A percentile compares a stretch with the other conserved stretches of the same genome.
Evolutionary conservation across 2,888 invertebrate genomes (phyloP).

Genomic region (Fissipunctia ypsillon): DNA sequence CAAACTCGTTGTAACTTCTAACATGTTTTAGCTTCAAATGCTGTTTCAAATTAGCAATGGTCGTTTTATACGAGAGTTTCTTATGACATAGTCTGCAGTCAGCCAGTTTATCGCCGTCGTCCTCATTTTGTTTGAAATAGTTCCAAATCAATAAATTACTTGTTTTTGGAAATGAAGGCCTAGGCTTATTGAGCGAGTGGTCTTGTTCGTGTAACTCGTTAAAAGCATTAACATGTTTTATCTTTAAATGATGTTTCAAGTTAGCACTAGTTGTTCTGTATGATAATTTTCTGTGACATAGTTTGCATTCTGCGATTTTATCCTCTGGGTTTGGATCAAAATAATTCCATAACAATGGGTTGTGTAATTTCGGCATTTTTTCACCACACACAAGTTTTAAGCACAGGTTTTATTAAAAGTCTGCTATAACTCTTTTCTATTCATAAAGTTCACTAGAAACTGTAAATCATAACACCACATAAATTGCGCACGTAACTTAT

Average conservation of each 20-base stretch:
- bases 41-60: slow-evolving; percentile 25
- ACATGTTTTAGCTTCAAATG: not conserved
- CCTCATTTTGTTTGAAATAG: not conserved
- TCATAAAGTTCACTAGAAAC: not conserved
- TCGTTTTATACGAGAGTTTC: slow-evolving; percentile 24
- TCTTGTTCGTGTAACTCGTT: not conserved
- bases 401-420: not conserved
- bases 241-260: slow-evolving; percentile 10
- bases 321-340: not conserved
- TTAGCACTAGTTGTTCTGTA: slow-evolving; percentile 25
- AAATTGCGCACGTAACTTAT: not conserved
- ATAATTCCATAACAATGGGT: slow-evolving; percentile 15
- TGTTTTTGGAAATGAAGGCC: accelerated
- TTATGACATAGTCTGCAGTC: slow-evolving; percentile 23
- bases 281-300: slow-evolving; percentile 17
- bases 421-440: not conserved
- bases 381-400: not conserved
- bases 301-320: slow-evolving; percentile 27
- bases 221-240: slow-evolving; percentile 6
- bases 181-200: accelerated
- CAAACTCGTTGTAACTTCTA: slow-evolving; percentile 3
- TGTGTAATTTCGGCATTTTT: slow-evolving; percentile 12
- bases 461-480: not conserved
- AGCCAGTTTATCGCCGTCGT: not conserved
- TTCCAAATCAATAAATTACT: slow-evolving; percentile 7